These are phyloP conservation scores for Tringa solitaria DNA, from an alignment of 2,113 vertebrate species.

Conservation along the genomic window DNA sequence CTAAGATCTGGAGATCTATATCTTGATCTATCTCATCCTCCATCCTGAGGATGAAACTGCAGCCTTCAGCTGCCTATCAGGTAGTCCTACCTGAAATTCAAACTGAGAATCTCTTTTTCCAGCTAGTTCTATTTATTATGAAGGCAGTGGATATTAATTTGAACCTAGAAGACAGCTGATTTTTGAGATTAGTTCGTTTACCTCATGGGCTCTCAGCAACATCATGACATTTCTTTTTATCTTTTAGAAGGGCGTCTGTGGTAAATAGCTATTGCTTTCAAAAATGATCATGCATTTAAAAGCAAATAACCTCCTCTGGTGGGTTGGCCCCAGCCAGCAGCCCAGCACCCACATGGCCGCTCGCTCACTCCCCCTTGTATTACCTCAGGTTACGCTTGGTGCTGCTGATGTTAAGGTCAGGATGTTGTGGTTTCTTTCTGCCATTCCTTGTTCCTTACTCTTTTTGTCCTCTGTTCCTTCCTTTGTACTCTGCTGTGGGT, in stretches of 20 bases:
- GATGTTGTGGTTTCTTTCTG: neutral
- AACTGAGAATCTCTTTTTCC: neutral
- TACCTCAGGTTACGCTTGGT: accelerated
- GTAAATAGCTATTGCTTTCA: neutral
- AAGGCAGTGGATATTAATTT: neutral
- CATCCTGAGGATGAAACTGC: neutral
- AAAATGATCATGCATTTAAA: neutral
- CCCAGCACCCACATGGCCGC: accelerated
- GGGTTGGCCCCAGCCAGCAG: neutral
- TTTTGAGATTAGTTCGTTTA: neutral
- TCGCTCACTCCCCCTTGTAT: accelerated
- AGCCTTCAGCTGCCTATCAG: neutral
- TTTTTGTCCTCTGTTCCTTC: neutral
- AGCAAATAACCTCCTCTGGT: neutral
- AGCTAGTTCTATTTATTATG: neutral
- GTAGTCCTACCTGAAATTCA: neutral
- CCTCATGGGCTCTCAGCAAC: neutral
- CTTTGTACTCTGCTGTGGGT: neutral
- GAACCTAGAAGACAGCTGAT: neutral
- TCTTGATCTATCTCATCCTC: neutral
- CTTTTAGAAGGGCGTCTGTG: neutral
- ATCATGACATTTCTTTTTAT: neutral
- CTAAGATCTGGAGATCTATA: neutral
- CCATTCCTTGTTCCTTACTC: accelerated
- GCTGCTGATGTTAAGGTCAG: neutral